Percentiles rank a stretch among this genome's conserved stretches.
Conservation (phyloP, 2,888 invertebrate species). For the Caenorhabditis afra region DNA sequence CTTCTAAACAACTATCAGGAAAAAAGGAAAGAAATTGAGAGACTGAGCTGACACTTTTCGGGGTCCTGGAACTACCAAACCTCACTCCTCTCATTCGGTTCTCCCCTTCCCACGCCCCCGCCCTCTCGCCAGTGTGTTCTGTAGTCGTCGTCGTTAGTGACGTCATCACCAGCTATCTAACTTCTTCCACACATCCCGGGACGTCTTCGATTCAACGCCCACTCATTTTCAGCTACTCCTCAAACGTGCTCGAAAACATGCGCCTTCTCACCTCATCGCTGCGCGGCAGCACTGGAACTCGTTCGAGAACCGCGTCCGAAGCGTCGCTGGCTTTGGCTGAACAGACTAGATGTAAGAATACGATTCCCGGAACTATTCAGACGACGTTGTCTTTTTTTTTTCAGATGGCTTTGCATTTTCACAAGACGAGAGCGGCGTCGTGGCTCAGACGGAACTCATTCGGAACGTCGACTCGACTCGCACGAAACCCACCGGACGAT, state of each 20-base stretch:
- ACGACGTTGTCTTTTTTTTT: constrained; percentile 20
- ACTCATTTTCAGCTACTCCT: constrained; percentile 64
- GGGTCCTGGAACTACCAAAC: too few species aligned
- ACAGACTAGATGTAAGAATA: constrained; percentile 68
- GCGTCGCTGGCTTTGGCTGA: constrained; percentile 65
- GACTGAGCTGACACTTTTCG: too few species aligned
- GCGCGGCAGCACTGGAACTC: constrained; percentile 40
- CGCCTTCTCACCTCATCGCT: constrained; percentile 61
- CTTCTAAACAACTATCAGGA: too few species aligned
- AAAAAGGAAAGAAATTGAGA: too few species aligned
- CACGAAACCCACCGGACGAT: constrained; percentile 69
- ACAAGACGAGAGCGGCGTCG: constrained; percentile 97
- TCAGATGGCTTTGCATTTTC: constrained; percentile 93
- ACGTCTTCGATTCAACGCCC: not conserved
- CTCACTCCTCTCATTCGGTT: too few species aligned
- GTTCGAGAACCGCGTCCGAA: constrained; percentile 57
- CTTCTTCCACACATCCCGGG: not conserved
- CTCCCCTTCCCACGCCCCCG: too few species aligned
- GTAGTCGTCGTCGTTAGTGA: not conserved
- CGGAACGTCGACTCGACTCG: constrained; percentile 86
- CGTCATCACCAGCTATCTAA: constrained; percentile 10
- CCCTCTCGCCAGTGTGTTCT: too few species aligned
- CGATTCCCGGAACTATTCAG: too few species aligned
- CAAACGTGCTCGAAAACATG: constrained; percentile 66
- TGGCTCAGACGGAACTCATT: constrained; percentile 90